Evolutionary conservation across 2,888 invertebrate genomes (phyloP), one percentile per base, ranked within the genome.

Genomic region (Lasioglossum zephyrum): DNA sequence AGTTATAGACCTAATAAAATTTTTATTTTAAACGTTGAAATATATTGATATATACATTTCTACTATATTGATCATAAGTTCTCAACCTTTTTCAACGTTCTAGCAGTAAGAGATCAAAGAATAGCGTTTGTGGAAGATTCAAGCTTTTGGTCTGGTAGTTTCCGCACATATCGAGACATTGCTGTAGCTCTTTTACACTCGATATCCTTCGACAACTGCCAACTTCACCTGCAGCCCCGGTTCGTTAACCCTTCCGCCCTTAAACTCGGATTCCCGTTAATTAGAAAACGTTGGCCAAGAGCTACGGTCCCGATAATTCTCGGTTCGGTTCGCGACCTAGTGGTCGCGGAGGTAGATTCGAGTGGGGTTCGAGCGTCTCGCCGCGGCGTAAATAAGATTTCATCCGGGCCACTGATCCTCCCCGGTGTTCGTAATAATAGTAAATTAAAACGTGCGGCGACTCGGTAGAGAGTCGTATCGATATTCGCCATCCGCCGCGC

Each of bases 391-490:
- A 80, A 86, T 81, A 81, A 81, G 77, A 85, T 81, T 85, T 81
- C 81, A 60, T 79, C 63, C 79, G 57, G 44, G 26, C 57, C 76
- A 76, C 47, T 57, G 81, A 73, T 77, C 79, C 57, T 57, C 76
- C 44, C 77, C 66, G 79, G 81, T 81, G 85, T 85, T 85, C 78
- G 85, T 77, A 87, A 86, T 86, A 86, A 86, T 79, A 82, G 86
- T 87, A 87, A 86, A 86, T 87, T 87, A 86, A 86, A 87, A 86
- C 86, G 82, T 79, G 82, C 86, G 76, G 82, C 6, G 81, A 86
- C 85, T 85, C 75, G 76, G 36, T 57, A 82, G 73, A 70, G 53
- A 66, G 73, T 57, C 63, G 77, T 82, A 82, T 87, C 86, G 81
- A 85, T 85, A 85, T 85, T 86, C 79, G 75, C 60, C 72, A 26